Base-by-base conservation (phyloP, 2,888 invertebrate species). In the Rhagophthalmus giganteus region DNA sequence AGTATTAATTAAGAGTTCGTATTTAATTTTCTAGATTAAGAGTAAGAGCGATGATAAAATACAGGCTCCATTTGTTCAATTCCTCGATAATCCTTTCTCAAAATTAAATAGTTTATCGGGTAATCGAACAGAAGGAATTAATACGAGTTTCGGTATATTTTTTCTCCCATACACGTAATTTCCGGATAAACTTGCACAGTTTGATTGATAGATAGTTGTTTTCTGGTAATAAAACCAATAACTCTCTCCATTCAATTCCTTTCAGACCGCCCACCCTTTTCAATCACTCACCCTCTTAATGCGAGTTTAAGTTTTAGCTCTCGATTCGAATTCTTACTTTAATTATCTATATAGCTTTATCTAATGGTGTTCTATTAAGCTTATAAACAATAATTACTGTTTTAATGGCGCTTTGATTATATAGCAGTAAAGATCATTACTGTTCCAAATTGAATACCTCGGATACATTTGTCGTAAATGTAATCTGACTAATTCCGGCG, bases 141-240 rank as follows among this genome's bases (percentile, higher is more conserved):
- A n/a, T n/a, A n/a, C n/a, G n/a, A n/a, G 14, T 15, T 27, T n/a
- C 27, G 27, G 5, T 27, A 3, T 27, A 9, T 6, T 27, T 27
- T 27, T n/a, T n/a, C n/a, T n/a, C n/a, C 7, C 37, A 10, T 24
- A 37, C 45, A 30, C 37, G 37, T 45, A 37, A 11, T 45, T 37
- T 16, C 27, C 42, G 14, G 9, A 28, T 9, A 37, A 45, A 37
- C 25, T 41, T 41, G 31, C 13, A 39, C 30, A 16, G 13, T 40
- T 31, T 44, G 45, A 45, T 61, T 62, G 61, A 62, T 62, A 61
- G 60, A 61, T 60, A 59, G 59, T 53, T 50, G 51, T 48, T 54
- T 55, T 57, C 47, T 55, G 54, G 55, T 60, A 61, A 61, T 61
- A 61, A 60, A 61, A 58, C 56, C 61, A 59, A 61, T 61, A 55